Percentiles rank a stretch among this genome's conserved stretches.
Evolutionary conservation across 2,113 vertebrate genomes (phyloP).

Genomic region (Psittacara wagleri): DNA sequence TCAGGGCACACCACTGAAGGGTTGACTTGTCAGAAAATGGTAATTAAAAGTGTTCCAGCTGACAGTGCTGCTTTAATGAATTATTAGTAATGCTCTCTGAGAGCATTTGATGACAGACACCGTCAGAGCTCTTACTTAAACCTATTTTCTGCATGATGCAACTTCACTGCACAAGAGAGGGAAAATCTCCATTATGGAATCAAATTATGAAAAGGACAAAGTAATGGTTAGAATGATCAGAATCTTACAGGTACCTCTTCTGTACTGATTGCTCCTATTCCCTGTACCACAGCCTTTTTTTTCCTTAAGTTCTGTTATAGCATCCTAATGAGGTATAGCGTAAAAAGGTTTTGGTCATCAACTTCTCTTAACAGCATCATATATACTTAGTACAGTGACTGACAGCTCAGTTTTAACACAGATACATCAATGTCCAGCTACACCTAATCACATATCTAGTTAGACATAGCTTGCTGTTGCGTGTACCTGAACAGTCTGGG

Average conservation of each 20-base stretch:
- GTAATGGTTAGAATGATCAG: background rate
- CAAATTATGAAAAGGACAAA: background rate
- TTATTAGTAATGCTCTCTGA: constrained; percentile 36
- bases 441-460: background rate
- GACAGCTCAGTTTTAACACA: background rate
- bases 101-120: background rate
- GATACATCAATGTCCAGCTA: background rate
- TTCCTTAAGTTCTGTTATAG: background rate
- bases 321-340: background rate
- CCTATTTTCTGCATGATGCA: constrained; percentile 41
- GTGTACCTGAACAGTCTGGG: background rate
- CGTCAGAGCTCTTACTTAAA: constrained; percentile 19
- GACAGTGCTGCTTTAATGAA: constrained; percentile 57
- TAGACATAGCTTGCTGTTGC: background rate
- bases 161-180: background rate
- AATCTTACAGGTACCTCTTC: background rate
- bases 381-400: fast-evolving
- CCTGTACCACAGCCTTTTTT: background rate
- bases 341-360: background rate
- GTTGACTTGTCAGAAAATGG: constrained; percentile 47
- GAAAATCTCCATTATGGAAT: background rate
- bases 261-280: background rate
- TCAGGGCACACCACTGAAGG: constrained; percentile 25
- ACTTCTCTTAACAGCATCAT: background rate
- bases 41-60: constrained; percentile 54